Percentiles rank a stretch among this genome's conserved stretches.
phyloP scores from a whole-genome alignment of 2,888 invertebrate genomes.

The Brachynemurus nebulosus region DNA sequence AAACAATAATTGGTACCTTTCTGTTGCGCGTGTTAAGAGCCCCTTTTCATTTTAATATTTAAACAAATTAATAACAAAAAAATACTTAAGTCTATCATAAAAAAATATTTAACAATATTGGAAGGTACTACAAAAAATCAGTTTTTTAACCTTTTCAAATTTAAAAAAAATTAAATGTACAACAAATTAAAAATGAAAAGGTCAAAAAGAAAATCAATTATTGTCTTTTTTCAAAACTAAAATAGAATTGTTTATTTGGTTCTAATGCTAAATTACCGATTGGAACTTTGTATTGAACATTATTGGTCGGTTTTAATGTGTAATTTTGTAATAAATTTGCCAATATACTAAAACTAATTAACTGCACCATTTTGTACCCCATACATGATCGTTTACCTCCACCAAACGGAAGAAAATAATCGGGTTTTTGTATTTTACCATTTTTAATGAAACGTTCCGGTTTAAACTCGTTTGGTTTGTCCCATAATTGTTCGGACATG shows the following conservation, averaged over 20 bases:
- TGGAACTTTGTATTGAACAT: conserved; percentile 36
- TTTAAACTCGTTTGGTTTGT: conserved; percentile 40
- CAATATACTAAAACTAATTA: conserved; percentile 39
- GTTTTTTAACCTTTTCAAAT: too few relatives aligned
- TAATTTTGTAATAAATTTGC: conserved; percentile 40
- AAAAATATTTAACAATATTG: too few relatives aligned
- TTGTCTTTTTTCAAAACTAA: conserved; percentile 33
- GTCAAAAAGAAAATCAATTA: too few relatives aligned
- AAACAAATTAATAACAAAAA: too few relatives aligned
- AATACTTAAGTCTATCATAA: too few relatives aligned
- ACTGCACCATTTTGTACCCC: conserved; percentile 52
- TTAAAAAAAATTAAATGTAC: too few relatives aligned
- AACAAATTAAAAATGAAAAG: too few relatives aligned
- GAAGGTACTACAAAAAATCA: too few relatives aligned
- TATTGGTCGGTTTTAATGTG: conserved; percentile 33
- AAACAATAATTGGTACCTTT: too few relatives aligned
- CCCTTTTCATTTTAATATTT: too few relatives aligned
- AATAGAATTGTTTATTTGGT: conserved; percentile 33
- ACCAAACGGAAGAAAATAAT: conserved; percentile 51
- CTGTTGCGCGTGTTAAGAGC: too few relatives aligned
- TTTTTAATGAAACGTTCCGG: conserved; percentile 47
- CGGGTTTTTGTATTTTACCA: conserved; percentile 42
- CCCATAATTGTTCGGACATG: conserved; percentile 47
- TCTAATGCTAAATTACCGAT: conserved; percentile 42
- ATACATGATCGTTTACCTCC: conserved; percentile 51